Base-by-base conservation (phyloP, 2,888 invertebrate genomes). In the Thalpophila matura region DNA sequence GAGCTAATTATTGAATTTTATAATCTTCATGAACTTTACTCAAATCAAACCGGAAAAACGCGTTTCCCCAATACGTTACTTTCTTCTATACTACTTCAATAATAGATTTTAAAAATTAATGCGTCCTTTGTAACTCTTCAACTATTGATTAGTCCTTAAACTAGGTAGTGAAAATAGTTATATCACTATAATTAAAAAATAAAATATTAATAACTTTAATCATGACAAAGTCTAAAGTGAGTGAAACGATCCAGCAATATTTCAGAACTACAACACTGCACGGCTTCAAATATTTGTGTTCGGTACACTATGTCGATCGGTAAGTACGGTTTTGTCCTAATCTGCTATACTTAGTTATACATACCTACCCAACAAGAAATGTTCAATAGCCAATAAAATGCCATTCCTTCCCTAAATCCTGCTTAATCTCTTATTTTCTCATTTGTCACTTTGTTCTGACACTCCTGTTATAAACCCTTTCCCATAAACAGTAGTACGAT, bases 211-310 rank as follows among this genome's bases (percentile, higher is more conserved):
- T 37, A 29, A 58, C 0, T 10, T 0, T 18, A 46, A 78, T 66
- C 67, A 82, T 74, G 61, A 75, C 12, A 33, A 63, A 46, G 2
- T 50, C 74, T 1, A 72, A 79, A 1, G 40, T 83, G 5, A 62
- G 54, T 29, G 62, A 72, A 16, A 82, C 82, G 0, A 64, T 89
- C 9, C 80, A 72, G 26, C 81, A 88, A 1, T 94, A 89, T 58
- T 86, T 88, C 33, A 81, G 81, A 46, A 87, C 86, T 0, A 94
- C 94, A 0, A 93, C 93, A 0, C 70, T 95, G 9, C 94, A 95
- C 49, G 94, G 94, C 5, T 93, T 94, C 62, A 95, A 94, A 73
- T 94, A 94, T 82, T 74, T 94, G 24, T 74, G 57, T 12, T 86
- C 89, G 12, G 80, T 54, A 31, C 83, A 85, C 76, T 84, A 69